A percentile compares a stretch with the other conserved stretches of the same genome.
Evolutionary conservation across 2,888 invertebrate genomes (phyloP).

Genomic region (Caenorhabditis sulstoni): DNA sequence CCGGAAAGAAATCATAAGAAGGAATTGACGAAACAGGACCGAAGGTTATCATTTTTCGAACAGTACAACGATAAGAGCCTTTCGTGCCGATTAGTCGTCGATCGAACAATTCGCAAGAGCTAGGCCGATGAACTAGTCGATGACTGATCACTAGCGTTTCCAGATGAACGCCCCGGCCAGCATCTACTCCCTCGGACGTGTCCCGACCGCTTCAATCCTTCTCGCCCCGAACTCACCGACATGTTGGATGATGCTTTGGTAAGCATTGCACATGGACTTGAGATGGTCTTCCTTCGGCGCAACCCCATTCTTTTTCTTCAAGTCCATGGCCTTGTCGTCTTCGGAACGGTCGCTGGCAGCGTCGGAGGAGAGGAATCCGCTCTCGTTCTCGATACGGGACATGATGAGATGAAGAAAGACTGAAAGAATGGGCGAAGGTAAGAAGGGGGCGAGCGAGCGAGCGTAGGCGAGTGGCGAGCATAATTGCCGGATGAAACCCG

Average conservation of each 20-base stretch:
- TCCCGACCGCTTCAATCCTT: too few species aligned
- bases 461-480: conserved; percentile 23
- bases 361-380: conserved; percentile 62
- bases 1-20: conserved; percentile 2
- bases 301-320: conserved; percentile 18
- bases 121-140: not conserved
- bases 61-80: not conserved
- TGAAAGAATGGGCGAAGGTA: conserved; percentile 8
- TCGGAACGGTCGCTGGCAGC: conserved; percentile 56
- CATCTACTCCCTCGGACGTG: too few species aligned
- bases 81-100: conserved; percentile 8
- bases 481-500: conserved; percentile 56
- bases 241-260: conserved; percentile 73
- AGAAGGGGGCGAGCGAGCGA: conserved; percentile 15
- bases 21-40: conserved; percentile 22
- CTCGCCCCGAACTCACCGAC: conserved; percentile 59
- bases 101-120: conserved; percentile 29
- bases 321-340: conserved; percentile 30
- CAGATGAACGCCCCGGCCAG: too few species aligned
- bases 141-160: too few species aligned
- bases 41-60: conserved; percentile 29
- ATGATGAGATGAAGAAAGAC: conserved; percentile 8
- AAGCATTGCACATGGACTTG: conserved; percentile 73
- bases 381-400: conserved; percentile 59
- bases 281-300: conserved; percentile 56